Percentiles rank a stretch among this genome's conserved stretches.
Conservation (phyloP, 2,797 vertebrate species). For the Danio aesculapii region DNA sequence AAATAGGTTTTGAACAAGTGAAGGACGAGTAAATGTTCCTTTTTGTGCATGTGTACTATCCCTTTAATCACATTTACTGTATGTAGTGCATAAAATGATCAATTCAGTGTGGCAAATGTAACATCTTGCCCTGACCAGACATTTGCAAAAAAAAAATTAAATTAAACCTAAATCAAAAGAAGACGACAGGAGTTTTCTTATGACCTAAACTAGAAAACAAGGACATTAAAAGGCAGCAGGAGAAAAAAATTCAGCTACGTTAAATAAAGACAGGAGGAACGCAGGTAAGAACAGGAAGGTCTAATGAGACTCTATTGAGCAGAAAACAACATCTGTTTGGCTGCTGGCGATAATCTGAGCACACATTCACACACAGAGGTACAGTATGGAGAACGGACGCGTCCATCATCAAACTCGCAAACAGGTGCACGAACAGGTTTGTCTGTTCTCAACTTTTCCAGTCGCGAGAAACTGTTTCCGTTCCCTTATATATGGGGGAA, state of each 20-base stretch:
- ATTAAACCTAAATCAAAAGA: neutral
- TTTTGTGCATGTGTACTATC: too few species aligned
- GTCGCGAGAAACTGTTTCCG: conserved; percentile 4
- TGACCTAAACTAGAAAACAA: conserved; percentile 1
- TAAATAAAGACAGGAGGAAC: conserved; percentile 68
- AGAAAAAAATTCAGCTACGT: conserved; percentile 31
- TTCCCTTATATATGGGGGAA: neutral
- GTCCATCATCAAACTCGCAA: conserved; percentile 69
- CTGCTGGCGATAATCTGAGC: conserved; percentile 81
- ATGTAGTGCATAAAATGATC: neutral
- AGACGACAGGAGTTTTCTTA: neutral
- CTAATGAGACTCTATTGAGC: conserved; percentile 73
- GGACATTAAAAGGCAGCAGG: conserved; percentile 19
- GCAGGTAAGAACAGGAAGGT: conserved; percentile 69
- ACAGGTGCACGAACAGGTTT: conserved; percentile 54
- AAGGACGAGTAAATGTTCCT: too few species aligned
- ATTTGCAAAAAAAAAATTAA: conserved; percentile 1
- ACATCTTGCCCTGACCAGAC: neutral
- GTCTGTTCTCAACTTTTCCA: conserved; percentile 31
- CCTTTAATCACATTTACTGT: too few species aligned
- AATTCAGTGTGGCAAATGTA: neutral
- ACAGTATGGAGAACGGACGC: conserved; percentile 70
- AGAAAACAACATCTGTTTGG: conserved; percentile 87
- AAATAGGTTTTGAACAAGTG: too few species aligned
- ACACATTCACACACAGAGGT: conserved; percentile 77